Evolutionary conservation across 2,888 invertebrate species (phyloP), one percentile per base, ranked within the genome.

Genomic region (Drosophila maculinotata): DNA sequence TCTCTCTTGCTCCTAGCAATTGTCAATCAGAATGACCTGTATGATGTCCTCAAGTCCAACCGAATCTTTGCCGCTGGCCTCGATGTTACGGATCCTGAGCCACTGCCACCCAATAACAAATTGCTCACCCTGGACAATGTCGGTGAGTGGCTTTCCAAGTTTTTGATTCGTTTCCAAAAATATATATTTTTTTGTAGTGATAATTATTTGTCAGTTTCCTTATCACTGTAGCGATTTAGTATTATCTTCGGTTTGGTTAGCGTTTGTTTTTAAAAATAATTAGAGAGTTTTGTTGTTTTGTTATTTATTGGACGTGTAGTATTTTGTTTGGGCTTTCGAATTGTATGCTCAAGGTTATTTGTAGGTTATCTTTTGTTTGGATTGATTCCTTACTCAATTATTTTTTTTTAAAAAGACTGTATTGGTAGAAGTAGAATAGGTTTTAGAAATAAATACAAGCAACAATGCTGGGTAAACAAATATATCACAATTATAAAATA

Each of bases 11-110:
- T 3, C 84, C 1, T 83, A 94, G 94, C 92, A 52, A 91, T 96
- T n/a, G 93, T 96, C 0, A 95, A 97, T 74, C 97, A 98, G 87
- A 94, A 95, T 1, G 97, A 95, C 63, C 91, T 99, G 23, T 94
- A 95, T 53, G 93, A 94, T 47, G 98, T 98, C 0, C 92, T 99
- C 45, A 94, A 94, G 83, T 93, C 92, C 33, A 94, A 94, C 1
- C 92, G 93, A 70, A 98, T 98, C 68, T 95, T 95, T 88, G 96
- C 96, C 0, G 98, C 98, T 1, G 98, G 98, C 0, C 92, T 99
- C 1, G 98, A 99, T 90, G 98, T 98, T 2, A 96, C 96, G 85
- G 94, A 94, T 1, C 98, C 98, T 0, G 98, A 99, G 90, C 98
- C 98, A 0, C 90, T 99, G 52, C 96, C 98, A 0, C 91, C 93